Evolutionary conservation across 2,113 vertebrate species (phyloP).

Genomic region (Ageneiosus marmoratus): DNA sequence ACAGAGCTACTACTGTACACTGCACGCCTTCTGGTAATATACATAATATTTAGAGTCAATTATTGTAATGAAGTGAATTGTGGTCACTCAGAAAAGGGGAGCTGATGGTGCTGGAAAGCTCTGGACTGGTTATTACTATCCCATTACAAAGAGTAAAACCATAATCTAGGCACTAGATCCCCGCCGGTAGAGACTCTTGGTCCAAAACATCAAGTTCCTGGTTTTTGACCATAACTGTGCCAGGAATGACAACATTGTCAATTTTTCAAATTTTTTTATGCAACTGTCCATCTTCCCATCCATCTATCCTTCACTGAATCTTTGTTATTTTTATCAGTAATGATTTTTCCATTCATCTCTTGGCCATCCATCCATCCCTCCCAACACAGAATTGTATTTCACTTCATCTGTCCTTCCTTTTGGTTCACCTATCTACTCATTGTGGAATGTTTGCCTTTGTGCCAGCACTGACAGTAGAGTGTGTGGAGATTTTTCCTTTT

Average conservation of each 20-base stretch:
- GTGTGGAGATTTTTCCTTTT: background rate
- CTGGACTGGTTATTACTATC: background rate
- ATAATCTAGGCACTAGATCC: background rate
- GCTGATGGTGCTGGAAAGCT: background rate
- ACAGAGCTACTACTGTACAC: constrained; percentile 10
- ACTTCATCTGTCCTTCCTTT: background rate
- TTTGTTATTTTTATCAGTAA: background rate
- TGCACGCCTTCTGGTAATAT: background rate
- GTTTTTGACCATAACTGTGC: background rate
- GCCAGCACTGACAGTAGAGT: background rate
- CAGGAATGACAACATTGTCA: background rate
- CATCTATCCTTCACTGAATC: background rate
- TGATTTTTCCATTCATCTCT: background rate
- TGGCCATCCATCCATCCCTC: background rate
- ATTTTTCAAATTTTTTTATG: background rate
- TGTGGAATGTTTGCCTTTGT: background rate
- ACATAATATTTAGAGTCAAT: background rate
- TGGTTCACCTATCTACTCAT: background rate
- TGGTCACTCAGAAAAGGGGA: background rate
- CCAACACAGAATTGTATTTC: background rate
- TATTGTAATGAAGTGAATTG: background rate
- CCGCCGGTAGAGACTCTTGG: background rate
- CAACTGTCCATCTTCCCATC: background rate
- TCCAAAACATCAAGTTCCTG: background rate
- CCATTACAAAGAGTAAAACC: background rate